Conservation (phyloP, 2,113 vertebrate genomes). For the Nothoprocta perdicaria region DNA sequence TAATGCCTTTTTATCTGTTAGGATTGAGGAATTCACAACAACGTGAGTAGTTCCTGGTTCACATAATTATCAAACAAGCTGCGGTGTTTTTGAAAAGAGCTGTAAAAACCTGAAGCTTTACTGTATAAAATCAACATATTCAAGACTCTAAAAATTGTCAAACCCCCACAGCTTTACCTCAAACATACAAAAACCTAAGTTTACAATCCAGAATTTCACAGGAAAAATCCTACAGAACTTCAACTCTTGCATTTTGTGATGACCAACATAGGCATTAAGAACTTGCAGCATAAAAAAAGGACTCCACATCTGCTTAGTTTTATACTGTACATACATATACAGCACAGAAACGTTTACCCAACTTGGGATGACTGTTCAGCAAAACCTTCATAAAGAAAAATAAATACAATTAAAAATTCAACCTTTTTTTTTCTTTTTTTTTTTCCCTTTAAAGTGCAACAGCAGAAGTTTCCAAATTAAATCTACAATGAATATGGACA, state of each 20-base stretch:
- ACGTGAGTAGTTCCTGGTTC: conserved; percentile 67
- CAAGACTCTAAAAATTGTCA: conserved; percentile 71
- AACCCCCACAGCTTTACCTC: conserved; percentile 68
- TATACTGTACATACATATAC: conserved; percentile 37
- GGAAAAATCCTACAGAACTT: conserved; percentile 63
- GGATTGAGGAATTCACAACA: conserved; percentile 47
- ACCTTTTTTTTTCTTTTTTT: background rate
- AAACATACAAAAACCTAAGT: conserved; percentile 74
- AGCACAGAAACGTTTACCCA: conserved; percentile 50
- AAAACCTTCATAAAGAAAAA: conserved; percentile 68
- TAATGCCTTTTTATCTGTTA: conserved; percentile 52
- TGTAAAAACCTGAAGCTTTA: conserved; percentile 77
- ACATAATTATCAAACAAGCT: conserved; percentile 74
- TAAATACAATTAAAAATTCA: conserved; percentile 73
- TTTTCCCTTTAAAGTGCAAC: conserved; percentile 65
- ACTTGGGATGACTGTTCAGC: conserved; percentile 58
- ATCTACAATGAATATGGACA: conserved; percentile 36
- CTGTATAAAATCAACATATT: conserved; percentile 74
- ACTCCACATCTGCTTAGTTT: conserved; percentile 49
- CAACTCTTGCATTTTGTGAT: conserved; percentile 44
- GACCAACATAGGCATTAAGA: conserved; percentile 37
- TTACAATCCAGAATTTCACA: conserved; percentile 68
- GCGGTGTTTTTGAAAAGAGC: conserved; percentile 78
- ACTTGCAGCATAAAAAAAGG: conserved; percentile 61
- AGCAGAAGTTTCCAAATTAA: conserved; percentile 58